These are phyloP conservation scores for Crotalus viridis DNA, from an alignment of 2,113 vertebrate genomes.

Conservation along the genomic window DNA sequence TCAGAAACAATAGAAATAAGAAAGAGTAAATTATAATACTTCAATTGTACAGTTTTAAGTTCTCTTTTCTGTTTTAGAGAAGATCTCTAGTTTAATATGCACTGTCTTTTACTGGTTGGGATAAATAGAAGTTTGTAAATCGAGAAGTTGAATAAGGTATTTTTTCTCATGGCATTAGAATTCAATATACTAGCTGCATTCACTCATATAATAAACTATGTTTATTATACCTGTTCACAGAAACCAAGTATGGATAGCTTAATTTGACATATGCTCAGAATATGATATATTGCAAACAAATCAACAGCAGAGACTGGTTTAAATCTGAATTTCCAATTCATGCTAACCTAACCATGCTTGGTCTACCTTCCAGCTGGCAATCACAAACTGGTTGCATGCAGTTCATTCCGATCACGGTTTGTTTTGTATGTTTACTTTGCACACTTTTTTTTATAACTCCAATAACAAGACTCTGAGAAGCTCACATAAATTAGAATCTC, in stretches of 20 bases:
- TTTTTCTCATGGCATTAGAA: background rate
- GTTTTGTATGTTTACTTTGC: background rate
- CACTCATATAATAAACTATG: background rate
- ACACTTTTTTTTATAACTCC: background rate
- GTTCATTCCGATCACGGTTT: background rate
- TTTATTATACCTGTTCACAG: background rate
- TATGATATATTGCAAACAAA: background rate
- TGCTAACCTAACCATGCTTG: background rate
- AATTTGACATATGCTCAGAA: background rate
- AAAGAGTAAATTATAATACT: background rate
- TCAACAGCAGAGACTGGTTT: background rate
- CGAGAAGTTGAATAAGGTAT: background rate
- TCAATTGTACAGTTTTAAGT: background rate
- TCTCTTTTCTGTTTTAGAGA: background rate
- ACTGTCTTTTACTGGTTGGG: background rate
- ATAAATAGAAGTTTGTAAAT: background rate
- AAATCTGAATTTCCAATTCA: background rate
- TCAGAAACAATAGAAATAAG: background rate
- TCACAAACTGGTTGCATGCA: background rate
- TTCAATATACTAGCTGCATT: background rate
- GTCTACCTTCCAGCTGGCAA: background rate
- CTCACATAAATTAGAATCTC: background rate
- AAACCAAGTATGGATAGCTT: background rate
- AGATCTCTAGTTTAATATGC: background rate
- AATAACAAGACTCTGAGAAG: background rate